phyloP scores from a whole-genome alignment of 2,888 invertebrate genomes.

The Zele albiditarsus region DNA sequence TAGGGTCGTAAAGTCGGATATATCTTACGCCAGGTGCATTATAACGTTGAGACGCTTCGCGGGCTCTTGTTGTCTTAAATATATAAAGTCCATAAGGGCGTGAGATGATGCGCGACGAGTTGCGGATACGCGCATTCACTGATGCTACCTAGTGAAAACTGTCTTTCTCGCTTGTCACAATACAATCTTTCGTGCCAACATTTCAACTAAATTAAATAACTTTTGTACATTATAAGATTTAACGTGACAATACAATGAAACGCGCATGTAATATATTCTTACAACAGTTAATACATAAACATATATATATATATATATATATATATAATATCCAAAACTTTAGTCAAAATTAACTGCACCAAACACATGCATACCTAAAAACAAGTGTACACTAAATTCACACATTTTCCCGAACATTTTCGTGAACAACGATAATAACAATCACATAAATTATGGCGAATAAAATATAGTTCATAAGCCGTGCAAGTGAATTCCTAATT shows the following conservation, averaged over 20 bases:
- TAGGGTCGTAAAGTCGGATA: conserved; percentile 62
- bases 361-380: no score
- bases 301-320: not conserved
- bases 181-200: conserved; percentile 14
- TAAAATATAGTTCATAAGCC: no score
- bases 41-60: conserved; percentile 53
- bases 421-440: no score
- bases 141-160: conserved; percentile 2
- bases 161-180: conserved; percentile 22
- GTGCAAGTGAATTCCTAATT: no score
- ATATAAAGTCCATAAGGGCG: conserved; percentile 53
- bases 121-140: conserved; percentile 22
- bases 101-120: conserved; percentile 49
- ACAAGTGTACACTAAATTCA: no score
- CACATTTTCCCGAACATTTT: no score
- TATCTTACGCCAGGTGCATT: conserved; percentile 61
- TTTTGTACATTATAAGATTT: conserved; percentile 1
- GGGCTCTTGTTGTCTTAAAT: conserved; percentile 55
- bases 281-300: not conserved
- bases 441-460: no score
- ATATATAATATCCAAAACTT: not conserved
- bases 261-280: not conserved
- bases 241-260: conserved; percentile 2
- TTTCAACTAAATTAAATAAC: not conserved
- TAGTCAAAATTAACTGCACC: not conserved